phyloP scores from a whole-genome alignment of 2,797 vertebrate species.

The Anableps anableps region DNA sequence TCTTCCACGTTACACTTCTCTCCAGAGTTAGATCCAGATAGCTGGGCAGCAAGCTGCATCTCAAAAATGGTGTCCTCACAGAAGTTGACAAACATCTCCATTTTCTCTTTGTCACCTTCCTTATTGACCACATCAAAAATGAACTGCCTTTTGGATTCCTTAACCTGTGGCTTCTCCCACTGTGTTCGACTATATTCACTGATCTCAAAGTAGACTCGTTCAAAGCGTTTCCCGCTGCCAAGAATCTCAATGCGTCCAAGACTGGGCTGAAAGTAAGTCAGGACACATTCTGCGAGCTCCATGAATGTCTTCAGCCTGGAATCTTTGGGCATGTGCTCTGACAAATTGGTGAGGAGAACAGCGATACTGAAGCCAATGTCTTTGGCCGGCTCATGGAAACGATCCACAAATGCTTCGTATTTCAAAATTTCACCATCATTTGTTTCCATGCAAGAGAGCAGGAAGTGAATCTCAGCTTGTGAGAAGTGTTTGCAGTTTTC shows the following conservation, averaged over 20 bases:
- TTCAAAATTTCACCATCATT: conserved; percentile 88
- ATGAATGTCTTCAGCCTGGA: conserved; percentile 87
- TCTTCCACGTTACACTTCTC: conserved; percentile 83
- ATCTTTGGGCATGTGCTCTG: conserved; percentile 95
- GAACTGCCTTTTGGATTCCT: conserved; percentile 96
- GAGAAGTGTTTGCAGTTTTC: conserved; percentile 92
- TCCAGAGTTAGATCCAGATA: conserved; percentile 83
- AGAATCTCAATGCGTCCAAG: conserved; percentile 96
- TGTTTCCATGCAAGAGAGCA: conserved; percentile 88
- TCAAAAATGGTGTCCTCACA: conserved; percentile 98
- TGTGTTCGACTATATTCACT: conserved; percentile 93
- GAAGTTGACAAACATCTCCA: conserved; percentile 97
- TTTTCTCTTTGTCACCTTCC: conserved; percentile 95
- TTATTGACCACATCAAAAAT: conserved; percentile 97
- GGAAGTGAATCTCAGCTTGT: conserved; percentile 87
- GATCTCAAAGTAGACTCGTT: conserved; percentile 96
- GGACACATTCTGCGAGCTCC: conserved; percentile 88
- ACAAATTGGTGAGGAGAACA: conserved; percentile 93
- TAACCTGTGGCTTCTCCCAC: conserved; percentile 96
- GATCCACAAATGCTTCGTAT: conserved; percentile 90
- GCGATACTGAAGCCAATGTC: conserved; percentile 95
- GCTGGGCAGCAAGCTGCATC: conserved; percentile 96
- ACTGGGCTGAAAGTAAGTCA: conserved; percentile 92
- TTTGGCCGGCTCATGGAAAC: conserved; percentile 95
- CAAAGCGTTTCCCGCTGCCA: conserved; percentile 93